Base-by-base conservation (phyloP, 2,113 vertebrate species). In the Sebastes schlegelii region DNA sequence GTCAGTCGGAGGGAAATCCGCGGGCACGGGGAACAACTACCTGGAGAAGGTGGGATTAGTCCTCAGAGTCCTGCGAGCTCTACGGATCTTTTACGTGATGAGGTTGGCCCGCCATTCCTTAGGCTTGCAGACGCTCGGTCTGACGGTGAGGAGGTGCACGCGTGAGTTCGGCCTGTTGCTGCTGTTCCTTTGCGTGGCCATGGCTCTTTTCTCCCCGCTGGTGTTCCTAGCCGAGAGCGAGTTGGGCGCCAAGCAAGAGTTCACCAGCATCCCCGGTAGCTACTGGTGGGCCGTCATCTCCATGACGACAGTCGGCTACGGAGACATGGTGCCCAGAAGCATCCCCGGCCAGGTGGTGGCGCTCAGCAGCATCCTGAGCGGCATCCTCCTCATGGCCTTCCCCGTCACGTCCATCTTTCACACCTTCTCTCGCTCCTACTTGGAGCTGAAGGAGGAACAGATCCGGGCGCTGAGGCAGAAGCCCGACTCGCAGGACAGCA, bases 231-330 rank as follows among this genome's bases (percentile, higher is more conserved):
- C 98, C 0, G 98, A 99, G 93, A 98, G 97, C 0, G 98, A 99
- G 91, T 79, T 99, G 93, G 98, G 98, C 10, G 97, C 97, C 85
- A 97, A 97, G 91, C 98, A 98, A 65, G 98, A 99, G 89, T 99
- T 99, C 92, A 98, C 98, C 40, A 99, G 98, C 51, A 96, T 99
- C 90, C 98, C 98, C 0, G 96, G 95, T 34, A 97, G 97, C 87
- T 99, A 99, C 92, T 99, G 98, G 98, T 99, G 98, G 98, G 98
- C 98, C 0, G 97, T 99, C 68, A 99, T 99, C 94, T 99, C 98
- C 86, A 99, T 99, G 98, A 99, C 98, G 2, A 99, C 98, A 0
- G 98, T 99, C 12, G 98, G 98, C 81, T 99, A 99, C 0, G 98
- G 98, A 0, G 98, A 99, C 92, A 99, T 99, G 98, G 98, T 99